These are phyloP conservation scores for Trematomus bernacchii DNA, from an alignment of 2,797 vertebrate genomes.

Conservation along the genomic window DNA sequence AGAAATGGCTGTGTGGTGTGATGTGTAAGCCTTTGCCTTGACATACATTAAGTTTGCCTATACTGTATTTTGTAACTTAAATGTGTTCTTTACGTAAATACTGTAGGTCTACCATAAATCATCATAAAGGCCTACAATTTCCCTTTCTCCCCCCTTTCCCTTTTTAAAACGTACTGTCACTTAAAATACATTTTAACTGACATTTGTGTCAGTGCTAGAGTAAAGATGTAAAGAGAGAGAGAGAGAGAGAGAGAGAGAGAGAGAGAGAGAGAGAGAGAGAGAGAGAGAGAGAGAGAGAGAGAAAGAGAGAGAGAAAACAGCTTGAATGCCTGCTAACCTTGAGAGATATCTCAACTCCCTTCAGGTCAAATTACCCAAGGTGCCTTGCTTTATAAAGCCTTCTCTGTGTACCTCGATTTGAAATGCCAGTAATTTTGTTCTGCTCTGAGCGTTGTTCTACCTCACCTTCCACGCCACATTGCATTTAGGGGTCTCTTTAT, in stretches of 20 bases:
- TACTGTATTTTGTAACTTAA: neutral
- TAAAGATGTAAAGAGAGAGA: neutral
- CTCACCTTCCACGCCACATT: conserved; percentile 82
- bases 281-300: neutral
- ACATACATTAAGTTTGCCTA: neutral
- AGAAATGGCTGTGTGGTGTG: neutral
- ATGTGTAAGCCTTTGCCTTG: neutral
- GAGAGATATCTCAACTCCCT: conserved; percentile 56
- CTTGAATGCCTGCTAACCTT: conserved; percentile 56
- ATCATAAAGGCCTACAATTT: neutral
- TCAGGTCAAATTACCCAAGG: conserved; percentile 72
- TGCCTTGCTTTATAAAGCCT: conserved; percentile 61
- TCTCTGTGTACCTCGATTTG: conserved; percentile 50
- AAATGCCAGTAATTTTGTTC: conserved; percentile 66
- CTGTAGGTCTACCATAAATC: neutral
- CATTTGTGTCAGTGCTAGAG: no score
- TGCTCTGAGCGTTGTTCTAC: conserved; percentile 73
- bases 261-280: conserved; percentile 1
- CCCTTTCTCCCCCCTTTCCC: neutral
- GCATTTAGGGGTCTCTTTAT: conserved; percentile 67
- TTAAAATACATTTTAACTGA: no score
- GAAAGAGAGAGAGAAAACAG: conserved; percentile 5
- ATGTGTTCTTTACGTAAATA: neutral
- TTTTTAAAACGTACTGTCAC: neutral
- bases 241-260: no score